A percentile compares a stretch with the other conserved stretches of the same genome.
phyloP scores from a whole-genome alignment of 1,140 invertebrate species.

The Ditylenchus dipsaci region DNA sequence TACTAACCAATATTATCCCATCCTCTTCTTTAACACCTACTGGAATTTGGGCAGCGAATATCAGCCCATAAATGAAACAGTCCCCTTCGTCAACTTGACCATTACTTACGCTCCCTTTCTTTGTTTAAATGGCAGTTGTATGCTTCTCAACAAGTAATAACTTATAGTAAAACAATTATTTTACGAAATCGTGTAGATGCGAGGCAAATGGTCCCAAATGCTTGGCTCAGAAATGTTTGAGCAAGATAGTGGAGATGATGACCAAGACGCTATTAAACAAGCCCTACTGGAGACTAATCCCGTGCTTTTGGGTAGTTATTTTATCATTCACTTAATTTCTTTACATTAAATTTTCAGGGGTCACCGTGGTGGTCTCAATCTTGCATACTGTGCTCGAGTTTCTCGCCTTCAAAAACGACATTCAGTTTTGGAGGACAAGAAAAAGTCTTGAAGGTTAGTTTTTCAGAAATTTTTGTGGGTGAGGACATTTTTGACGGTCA shows the following conservation, averaged over 20 bases:
- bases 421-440: conserved; percentile 98
- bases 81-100: conserved; percentile 63
- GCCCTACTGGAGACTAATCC: conserved; percentile 93
- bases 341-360: conserved; percentile 48
- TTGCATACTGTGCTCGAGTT: conserved; percentile 96
- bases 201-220: conserved; percentile 60
- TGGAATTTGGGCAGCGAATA: conserved; percentile 90
- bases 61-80: conserved; percentile 81
- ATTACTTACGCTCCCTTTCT: conserved; percentile 89
- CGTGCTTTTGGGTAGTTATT: conserved; percentile 72
- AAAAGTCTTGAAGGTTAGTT: conserved; percentile 81
- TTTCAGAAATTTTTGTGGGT: too few relatives aligned
- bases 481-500: too few relatives aligned
- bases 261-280: conserved; percentile 95
- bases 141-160: conserved; percentile 68
- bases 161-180: not conserved
- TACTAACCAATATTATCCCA: conserved; percentile 68
- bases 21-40: conserved; percentile 69
- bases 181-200: conserved; percentile 59
- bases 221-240: conserved; percentile 66
- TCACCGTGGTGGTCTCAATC: conserved; percentile 87
- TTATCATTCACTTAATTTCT: conserved; percentile 6
- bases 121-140: conserved; percentile 97
- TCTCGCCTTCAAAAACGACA: conserved; percentile 98
- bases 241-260: conserved; percentile 68